phyloP scores from a whole-genome alignment of 1,140 invertebrate genomes.

The Triops longicaudatus region DNA sequence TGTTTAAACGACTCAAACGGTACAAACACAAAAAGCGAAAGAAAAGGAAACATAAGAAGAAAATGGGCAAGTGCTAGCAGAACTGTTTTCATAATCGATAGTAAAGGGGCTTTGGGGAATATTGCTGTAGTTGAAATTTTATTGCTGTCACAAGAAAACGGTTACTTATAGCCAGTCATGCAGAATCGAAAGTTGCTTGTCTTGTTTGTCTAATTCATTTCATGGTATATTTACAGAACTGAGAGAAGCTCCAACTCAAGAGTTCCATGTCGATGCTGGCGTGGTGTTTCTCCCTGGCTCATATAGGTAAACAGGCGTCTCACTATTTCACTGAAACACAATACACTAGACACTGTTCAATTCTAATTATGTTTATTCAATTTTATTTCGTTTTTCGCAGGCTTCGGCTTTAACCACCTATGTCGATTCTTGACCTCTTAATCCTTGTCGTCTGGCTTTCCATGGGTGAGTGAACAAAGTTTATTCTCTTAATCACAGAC shows the following conservation, averaged over 20 bases:
- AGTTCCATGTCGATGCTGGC: conserved; percentile 6
- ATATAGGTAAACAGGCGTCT: background rate
- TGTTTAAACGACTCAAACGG: background rate
- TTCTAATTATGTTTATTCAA: background rate
- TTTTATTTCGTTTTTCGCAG: background rate
- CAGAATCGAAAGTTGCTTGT: too few relatives aligned
- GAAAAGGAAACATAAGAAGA: background rate
- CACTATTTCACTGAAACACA: too few relatives aligned
- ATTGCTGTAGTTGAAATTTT: background rate
- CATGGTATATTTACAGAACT: background rate
- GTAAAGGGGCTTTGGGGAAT: background rate
- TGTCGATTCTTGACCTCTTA: background rate
- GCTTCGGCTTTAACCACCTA: conserved; percentile 1
- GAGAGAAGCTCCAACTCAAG: background rate
- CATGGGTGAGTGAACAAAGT: background rate
- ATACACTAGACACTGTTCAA: background rate
- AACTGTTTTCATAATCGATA: background rate
- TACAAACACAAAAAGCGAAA: background rate
- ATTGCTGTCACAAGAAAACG: background rate
- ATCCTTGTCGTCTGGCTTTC: background rate
- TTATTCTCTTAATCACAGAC: background rate
- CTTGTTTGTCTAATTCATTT: too few relatives aligned
- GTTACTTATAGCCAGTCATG: too few relatives aligned
- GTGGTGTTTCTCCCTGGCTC: background rate
- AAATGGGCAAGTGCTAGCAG: background rate